Conservation (phyloP, 2,888 invertebrate species). For the Tachina grossa region DNA sequence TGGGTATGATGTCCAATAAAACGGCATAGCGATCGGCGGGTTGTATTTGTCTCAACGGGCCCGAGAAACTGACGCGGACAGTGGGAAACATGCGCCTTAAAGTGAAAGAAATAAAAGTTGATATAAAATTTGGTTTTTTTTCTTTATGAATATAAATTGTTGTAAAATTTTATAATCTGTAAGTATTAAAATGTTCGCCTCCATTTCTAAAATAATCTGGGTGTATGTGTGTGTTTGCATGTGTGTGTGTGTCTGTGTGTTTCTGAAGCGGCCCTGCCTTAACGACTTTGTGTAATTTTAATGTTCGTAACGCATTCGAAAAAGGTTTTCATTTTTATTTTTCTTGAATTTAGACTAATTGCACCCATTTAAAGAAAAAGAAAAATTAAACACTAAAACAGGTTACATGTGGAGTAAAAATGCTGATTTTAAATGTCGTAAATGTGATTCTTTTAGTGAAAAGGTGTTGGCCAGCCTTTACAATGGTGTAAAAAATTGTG, state of each 20-base stretch:
- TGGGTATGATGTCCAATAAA: conserved; percentile 97
- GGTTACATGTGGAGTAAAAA: conserved; percentile 64
- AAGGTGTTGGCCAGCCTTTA: conserved; percentile 61
- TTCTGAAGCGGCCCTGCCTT: conserved; percentile 25
- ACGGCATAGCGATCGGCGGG: conserved; percentile 94
- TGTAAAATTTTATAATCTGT: too few species aligned
- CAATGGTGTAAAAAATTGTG: conserved; percentile 46
- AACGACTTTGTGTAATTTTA: conserved; percentile 47
- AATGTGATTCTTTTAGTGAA: conserved; percentile 45
- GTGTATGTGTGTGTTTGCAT: not conserved
- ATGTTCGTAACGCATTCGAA: conserved; percentile 40
- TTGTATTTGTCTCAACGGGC: conserved; percentile 85
- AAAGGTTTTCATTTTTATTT: conserved; percentile 23
- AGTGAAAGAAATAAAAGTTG: conserved; percentile 26
- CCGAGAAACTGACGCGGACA: conserved; percentile 95
- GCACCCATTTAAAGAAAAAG: conserved; percentile 25
- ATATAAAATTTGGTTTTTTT: not conserved
- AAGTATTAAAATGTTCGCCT: not conserved
- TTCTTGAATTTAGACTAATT: conserved; percentile 34
- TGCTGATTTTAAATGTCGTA: conserved; percentile 32
- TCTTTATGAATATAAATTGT: not conserved
- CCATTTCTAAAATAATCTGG: not conserved
- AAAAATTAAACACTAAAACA: conserved; percentile 46
- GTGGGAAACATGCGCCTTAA: conserved; percentile 98
- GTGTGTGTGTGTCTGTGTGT: not conserved